Percentiles rank a stretch among this genome's conserved stretches.
Evolutionary conservation across 2,797 vertebrate species (phyloP).

Genomic region (Tragelaphus eurycerus): DNA sequence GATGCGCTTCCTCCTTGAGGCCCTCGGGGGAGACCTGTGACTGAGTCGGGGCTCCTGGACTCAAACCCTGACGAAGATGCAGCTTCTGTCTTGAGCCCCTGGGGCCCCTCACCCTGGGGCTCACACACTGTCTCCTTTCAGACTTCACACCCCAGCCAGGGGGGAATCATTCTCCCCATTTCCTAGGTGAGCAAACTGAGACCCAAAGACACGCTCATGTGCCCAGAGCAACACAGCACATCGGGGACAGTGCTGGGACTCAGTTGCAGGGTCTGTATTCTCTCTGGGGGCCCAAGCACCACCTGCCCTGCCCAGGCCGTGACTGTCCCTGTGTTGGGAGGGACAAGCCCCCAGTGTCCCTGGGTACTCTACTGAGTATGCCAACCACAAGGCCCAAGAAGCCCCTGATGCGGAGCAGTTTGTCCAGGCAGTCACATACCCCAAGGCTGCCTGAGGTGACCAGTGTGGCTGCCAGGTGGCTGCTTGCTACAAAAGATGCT

Average conservation of each 20-base stretch:
- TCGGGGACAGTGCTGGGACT: rapidly evolving
- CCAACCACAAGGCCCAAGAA: not conserved
- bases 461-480: not conserved
- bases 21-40: not conserved
- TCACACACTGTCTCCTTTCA: not conserved
- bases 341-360: not conserved
- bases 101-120: rapidly evolving
- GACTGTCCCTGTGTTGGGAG: no score
- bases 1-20: not conserved
- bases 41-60: not conserved
- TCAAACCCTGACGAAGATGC: rapidly evolving
- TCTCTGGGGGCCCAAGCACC: not conserved
- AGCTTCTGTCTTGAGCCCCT: rapidly evolving
- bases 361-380: not conserved
- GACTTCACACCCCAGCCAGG: rapidly evolving
- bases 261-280: not conserved
- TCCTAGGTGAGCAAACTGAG: not conserved
- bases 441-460: not conserved
- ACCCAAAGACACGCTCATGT: not conserved
- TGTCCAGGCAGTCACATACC: not conserved
- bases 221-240: rapidly evolving
- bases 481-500: not conserved
- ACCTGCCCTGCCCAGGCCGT: not conserved
- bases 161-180: not conserved
- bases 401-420: not conserved